Evolutionary conservation across 2,888 invertebrate species (phyloP), one percentile per base, ranked within the genome.

Genomic region (Philereme transversata): DNA sequence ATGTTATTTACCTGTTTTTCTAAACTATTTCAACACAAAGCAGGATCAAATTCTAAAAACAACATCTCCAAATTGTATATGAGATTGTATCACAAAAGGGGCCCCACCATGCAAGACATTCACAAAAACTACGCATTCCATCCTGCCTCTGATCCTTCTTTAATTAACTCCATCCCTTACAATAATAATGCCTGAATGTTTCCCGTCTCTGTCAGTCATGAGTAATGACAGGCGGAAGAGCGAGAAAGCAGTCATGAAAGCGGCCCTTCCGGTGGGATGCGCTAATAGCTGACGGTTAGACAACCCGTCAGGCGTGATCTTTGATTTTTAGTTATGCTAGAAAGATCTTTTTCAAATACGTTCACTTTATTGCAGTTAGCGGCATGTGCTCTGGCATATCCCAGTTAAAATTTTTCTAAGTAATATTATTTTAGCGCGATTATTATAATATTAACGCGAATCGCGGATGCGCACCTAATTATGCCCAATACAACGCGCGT

Each of bases 111-210:
- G 50, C 59, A 61, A 54, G 57, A 52, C 50, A 38, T 43, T 60
- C 65, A 66, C 45, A 65, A 65, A 67, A 67, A 65, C 58, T 54
- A 64, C 63, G 51, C 63, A 60, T 70, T 68, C 66, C 60, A 46
- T 70, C 57, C 63, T 60, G 65, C 61, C 57, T 62, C 60, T 60
- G 63, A 65, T 59, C 67, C 57, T 44, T 51, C 59, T 67, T 57
- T 68, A 68, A 68, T 68, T 65, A 64, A 59, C 61, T 64, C 62
- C 41, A 68, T 64, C 70, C 67, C 61, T 60, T 57, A 45, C 40
- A 36, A 35, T 57, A 58, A 62, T 38, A 64, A 53, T 55, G 51
- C 60, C 57, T 33, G 10, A 33, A 61, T 57, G n/a, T 56, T 38
- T 52, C 45, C 51, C 44, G n/a, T 67, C 69, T 43, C 57, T 62